Evolutionary conservation across 2,113 vertebrate genomes (phyloP).

Genomic region (Propithecus coquereli): DNA sequence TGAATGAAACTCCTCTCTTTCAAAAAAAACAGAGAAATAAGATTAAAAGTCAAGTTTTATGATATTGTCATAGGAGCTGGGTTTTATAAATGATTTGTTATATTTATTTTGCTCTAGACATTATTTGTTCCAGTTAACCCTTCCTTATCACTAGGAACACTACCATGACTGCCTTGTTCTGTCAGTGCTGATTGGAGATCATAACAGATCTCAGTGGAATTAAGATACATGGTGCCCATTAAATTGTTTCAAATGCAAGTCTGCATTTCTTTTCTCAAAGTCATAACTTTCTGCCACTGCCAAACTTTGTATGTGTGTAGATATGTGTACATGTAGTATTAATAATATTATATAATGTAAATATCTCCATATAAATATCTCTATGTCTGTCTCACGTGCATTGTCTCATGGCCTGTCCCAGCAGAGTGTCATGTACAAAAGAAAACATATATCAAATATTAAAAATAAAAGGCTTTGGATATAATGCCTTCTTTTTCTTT

Average conservation of each 20-base stretch:
- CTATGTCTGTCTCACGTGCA: not conserved
- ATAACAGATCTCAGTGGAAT: not conserved
- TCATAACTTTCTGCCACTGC: not conserved
- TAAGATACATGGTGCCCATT: not conserved
- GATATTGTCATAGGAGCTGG: not conserved
- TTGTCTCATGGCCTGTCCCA: not conserved
- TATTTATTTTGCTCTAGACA: conserved; percentile 22
- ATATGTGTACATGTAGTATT: not conserved
- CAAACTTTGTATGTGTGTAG: not conserved
- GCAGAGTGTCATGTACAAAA: not conserved
- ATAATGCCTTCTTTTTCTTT: no score
- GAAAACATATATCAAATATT: not conserved
- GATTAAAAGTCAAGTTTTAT: conserved; percentile 50
- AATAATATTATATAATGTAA: not conserved
- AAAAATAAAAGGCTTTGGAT: not conserved
- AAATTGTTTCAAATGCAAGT: not conserved
- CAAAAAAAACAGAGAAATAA: not conserved
- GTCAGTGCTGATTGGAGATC: not conserved
- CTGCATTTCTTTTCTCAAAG: not conserved
- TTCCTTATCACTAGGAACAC: conserved; percentile 16
- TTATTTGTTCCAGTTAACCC: conserved; percentile 57
- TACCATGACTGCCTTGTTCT: not conserved
- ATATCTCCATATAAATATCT: not conserved
- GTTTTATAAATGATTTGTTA: conserved; percentile 43
- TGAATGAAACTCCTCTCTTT: not conserved